Evolutionary conservation across 2,113 vertebrate species (phyloP).

Genomic region (Pollachius pollachius): DNA sequence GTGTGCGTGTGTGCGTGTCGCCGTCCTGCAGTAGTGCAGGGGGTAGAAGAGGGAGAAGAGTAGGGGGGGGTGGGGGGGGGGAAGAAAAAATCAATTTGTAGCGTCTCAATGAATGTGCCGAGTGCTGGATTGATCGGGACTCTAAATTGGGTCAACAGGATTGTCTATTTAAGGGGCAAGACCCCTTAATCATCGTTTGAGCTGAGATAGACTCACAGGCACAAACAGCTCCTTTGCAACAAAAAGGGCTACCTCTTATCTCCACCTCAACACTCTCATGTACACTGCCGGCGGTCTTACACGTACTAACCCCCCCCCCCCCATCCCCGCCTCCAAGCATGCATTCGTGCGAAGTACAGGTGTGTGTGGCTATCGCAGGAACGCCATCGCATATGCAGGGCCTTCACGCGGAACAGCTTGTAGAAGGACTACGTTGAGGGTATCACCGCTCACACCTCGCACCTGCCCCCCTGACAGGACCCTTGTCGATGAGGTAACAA

Average conservation of each 20-base stretch:
- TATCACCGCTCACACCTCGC: no score
- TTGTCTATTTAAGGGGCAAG: slow-evolving; percentile 80
- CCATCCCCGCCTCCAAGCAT: no score
- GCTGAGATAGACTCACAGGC: slow-evolving; percentile 59
- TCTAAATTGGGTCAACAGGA: slow-evolving; percentile 83
- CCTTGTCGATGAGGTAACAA: no score
- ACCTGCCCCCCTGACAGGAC: no score
- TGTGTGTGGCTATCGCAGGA: no score
- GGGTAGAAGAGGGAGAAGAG: no score
- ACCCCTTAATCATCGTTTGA: slow-evolving; percentile 82
- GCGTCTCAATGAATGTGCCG: slow-evolving; percentile 81
- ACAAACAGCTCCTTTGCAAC: slow-evolving; percentile 34
- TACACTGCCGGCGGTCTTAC: background rate
- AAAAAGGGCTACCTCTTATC: slow-evolving; percentile 18
- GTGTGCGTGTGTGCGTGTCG: background rate
- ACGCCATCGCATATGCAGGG: no score
- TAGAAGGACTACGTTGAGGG: no score
- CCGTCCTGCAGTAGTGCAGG: no score
- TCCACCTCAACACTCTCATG: slow-evolving; percentile 7
- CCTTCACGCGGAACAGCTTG: no score
- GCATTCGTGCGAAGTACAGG: no score
- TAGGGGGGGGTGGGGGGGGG: slow-evolving; percentile 33
- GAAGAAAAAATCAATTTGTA: slow-evolving; percentile 73
- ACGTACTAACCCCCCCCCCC: slow-evolving; percentile 3
- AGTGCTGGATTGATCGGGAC: slow-evolving; percentile 76